Percentiles rank a stretch among this genome's conserved stretches.
Conservation (phyloP, 2,888 invertebrate genomes). For the Amblyjoppa proteus region DNA sequence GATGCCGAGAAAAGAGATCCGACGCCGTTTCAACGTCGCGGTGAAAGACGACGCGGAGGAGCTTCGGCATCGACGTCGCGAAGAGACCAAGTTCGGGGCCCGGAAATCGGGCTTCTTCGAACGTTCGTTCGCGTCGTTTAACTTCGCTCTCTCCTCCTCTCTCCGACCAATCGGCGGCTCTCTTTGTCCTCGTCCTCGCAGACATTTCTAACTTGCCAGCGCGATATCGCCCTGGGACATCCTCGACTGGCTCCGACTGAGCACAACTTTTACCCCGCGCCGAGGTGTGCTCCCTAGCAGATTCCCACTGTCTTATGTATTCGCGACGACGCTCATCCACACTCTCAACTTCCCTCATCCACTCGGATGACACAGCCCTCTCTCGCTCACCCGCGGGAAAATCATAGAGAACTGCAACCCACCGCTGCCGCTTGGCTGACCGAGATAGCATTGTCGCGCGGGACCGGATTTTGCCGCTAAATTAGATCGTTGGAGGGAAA, state of each 20-base stretch:
- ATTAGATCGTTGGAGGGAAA: slow-evolving; percentile 69
- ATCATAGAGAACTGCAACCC: slow-evolving; percentile 50
- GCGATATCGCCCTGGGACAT: slow-evolving; percentile 61
- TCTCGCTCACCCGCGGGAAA: slow-evolving; percentile 38
- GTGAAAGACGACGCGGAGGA: background rate
- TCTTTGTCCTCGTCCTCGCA: slow-evolving; percentile 11
- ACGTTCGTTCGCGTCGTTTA: slow-evolving; percentile 55
- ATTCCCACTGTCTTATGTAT: slow-evolving; percentile 55
- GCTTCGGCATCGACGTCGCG: slow-evolving; percentile 7
- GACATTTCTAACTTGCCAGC: slow-evolving; percentile 65
- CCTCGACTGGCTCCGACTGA: slow-evolving; percentile 35
- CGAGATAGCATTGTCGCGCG: slow-evolving; percentile 70
- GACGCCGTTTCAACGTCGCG: background rate
- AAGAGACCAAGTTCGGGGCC: slow-evolving; percentile 48
- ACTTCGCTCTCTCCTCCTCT: slow-evolving; percentile 22
- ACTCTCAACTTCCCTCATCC: slow-evolving; percentile 44
- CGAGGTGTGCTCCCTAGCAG: slow-evolving; percentile 42
- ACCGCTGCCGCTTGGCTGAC: slow-evolving; percentile 56
- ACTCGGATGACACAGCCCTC: slow-evolving; percentile 8
- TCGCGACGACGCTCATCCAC: slow-evolving; percentile 44
- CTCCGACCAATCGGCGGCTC: background rate
- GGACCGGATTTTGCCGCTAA: slow-evolving; percentile 69
- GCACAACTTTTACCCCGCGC: slow-evolving; percentile 60
- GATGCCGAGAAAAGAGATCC: slow-evolving; percentile 52
- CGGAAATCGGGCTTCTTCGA: slow-evolving; percentile 65